These are phyloP conservation scores for Polyommatus icarus DNA, from an alignment of 2,888 invertebrate genomes.

Conservation along the genomic window DNA sequence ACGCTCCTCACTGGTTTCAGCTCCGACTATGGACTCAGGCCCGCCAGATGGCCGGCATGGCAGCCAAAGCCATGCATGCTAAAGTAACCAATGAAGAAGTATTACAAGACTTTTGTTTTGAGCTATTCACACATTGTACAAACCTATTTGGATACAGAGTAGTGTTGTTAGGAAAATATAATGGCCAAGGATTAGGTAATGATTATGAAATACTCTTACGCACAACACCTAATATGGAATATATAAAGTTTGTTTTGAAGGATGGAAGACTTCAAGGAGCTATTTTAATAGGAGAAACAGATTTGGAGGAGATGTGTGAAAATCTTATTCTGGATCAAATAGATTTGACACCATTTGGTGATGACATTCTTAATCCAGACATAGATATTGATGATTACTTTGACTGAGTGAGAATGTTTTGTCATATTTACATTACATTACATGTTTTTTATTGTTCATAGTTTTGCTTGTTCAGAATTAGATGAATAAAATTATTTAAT, in stretches of 20 bases:
- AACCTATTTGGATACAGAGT: constrained; percentile 96
- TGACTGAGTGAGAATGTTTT: constrained; percentile 82
- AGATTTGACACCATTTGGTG: constrained; percentile 92
- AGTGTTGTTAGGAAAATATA: constrained; percentile 93
- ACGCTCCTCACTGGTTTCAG: constrained; percentile 93
- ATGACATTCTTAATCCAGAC: constrained; percentile 95
- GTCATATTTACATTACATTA: background rate
- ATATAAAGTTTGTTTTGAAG: constrained; percentile 92
- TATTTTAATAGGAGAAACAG: constrained; percentile 97
- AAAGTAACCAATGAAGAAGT: constrained; percentile 81
- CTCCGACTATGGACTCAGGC: constrained; percentile 99
- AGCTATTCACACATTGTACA: constrained; percentile 98
- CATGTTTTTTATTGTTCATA: background rate
- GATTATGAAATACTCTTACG: constrained; percentile 92
- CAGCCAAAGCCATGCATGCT: constrained; percentile 93
- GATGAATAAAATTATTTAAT: background rate
- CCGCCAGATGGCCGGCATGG: constrained; percentile 97
- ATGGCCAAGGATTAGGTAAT: constrained; percentile 91
- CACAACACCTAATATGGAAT: constrained; percentile 89
- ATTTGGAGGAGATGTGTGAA: constrained; percentile 98
- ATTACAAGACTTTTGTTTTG: constrained; percentile 97
- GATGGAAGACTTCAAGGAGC: constrained; percentile 94
- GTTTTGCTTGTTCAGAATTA: background rate
- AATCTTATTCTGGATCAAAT: constrained; percentile 97
- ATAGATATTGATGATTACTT: constrained; percentile 99